Conservation (phyloP, 2,797 vertebrate species). For the Pipistrellus kuhlii region DNA sequence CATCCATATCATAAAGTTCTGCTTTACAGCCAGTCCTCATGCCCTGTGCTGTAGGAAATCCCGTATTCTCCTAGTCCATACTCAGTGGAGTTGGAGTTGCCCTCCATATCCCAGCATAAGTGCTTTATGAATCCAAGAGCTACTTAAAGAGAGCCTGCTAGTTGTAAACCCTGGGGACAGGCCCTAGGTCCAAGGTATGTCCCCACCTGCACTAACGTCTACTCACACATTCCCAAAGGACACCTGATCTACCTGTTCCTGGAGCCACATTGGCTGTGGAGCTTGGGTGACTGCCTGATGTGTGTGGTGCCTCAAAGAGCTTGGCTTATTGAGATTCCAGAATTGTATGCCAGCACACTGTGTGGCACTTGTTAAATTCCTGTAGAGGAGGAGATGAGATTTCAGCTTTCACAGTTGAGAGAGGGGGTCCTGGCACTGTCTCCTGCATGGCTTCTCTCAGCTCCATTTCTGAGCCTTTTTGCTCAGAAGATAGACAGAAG, state of each 20-base stretch:
- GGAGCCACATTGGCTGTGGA: not conserved
- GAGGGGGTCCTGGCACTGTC: not conserved
- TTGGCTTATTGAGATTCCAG: not conserved
- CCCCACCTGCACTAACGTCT: not conserved
- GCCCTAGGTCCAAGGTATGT: not conserved
- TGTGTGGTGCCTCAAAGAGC: not conserved
- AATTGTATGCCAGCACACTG: not conserved
- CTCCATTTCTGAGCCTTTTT: not conserved
- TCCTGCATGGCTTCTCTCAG: not conserved
- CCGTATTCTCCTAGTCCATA: not conserved
- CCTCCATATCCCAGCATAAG: not conserved
- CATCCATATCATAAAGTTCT: not conserved
- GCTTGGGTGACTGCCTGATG: not conserved
- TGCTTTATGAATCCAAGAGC: not conserved
- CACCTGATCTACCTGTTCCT: not conserved
- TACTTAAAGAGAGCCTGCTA: not conserved
- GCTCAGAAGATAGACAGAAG: not conserved
- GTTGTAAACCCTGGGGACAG: not conserved
- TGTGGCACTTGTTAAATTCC: conserved; percentile 50
- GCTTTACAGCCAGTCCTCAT: not conserved
- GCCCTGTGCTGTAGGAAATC: not conserved
- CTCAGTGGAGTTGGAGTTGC: not conserved
- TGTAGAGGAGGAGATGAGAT: conserved; percentile 32
- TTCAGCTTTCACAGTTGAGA: conserved; percentile 28
- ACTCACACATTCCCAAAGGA: not conserved